Evolutionary conservation across 2,888 invertebrate genomes (phyloP).

Genomic region (Chrysotoxum bicinctum): DNA sequence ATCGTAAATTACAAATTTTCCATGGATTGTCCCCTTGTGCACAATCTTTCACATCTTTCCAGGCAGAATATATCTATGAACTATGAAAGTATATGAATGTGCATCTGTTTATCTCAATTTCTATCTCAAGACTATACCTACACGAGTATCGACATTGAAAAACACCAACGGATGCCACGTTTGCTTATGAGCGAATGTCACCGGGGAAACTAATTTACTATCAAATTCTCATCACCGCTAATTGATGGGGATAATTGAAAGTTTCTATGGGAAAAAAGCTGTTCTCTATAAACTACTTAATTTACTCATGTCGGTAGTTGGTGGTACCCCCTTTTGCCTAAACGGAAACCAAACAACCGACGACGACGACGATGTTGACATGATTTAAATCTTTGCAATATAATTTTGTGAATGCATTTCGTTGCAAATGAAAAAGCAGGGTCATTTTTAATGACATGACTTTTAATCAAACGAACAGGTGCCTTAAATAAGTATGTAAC

Average conservation of each 20-base stretch:
- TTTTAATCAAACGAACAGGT: not conserved
- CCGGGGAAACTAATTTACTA: constrained; percentile 64
- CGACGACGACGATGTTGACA: not conserved
- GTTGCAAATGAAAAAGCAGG: not conserved
- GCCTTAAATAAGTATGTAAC: not conserved
- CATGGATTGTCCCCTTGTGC: not conserved
- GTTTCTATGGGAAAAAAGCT: constrained; percentile 46
- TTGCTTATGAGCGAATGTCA: constrained; percentile 34
- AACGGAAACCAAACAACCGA: not conserved
- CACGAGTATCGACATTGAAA: constrained; percentile 48
- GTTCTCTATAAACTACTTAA: not conserved
- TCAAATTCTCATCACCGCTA: constrained; percentile 65
- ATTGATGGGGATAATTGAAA: constrained; percentile 67
- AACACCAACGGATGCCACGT: constrained; percentile 46
- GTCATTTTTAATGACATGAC: not conserved
- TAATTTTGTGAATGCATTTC: constrained; percentile 3
- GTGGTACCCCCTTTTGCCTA: not conserved
- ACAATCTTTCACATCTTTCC: not conserved
- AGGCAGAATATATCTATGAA: not conserved
- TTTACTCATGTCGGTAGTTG: not conserved
- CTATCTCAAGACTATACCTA: not conserved
- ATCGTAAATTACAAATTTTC: not conserved
- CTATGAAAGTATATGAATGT: not conserved
- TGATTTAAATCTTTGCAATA: constrained; percentile 24
- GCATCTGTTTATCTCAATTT: not conserved